These are phyloP conservation scores for Galendromus occidentalis DNA, from an alignment of 1,140 invertebrate genomes.

Conservation along the genomic window DNA sequence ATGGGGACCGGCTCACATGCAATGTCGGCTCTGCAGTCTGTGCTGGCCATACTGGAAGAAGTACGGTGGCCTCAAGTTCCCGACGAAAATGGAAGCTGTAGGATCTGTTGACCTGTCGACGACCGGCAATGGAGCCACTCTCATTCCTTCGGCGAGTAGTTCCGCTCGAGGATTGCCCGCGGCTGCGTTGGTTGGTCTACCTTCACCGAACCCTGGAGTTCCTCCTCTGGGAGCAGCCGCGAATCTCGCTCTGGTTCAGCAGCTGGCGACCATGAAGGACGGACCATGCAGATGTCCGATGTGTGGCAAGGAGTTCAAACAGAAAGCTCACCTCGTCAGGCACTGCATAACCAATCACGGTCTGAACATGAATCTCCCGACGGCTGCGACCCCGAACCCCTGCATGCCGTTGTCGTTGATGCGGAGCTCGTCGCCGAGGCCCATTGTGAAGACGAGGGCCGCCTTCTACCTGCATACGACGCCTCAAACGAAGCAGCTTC, in stretches of 20 bases:
- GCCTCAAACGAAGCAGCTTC: conserved; percentile 60
- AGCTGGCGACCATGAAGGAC: conserved; percentile 5
- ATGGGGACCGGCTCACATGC: conserved; percentile 72
- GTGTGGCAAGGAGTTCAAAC: conserved; percentile 50
- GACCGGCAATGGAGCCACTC: background rate
- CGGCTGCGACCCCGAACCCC: background rate
- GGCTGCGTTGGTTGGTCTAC: background rate
- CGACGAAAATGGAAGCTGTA: conserved; percentile 22
- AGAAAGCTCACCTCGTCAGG: conserved; percentile 70
- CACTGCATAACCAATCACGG: conserved; percentile 82
- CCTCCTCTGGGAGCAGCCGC: conserved; percentile 9
- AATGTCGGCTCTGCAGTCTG: conserved; percentile 68
- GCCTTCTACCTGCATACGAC: conserved; percentile 80
- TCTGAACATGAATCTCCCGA: conserved; percentile 25
- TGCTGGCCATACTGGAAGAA: conserved; percentile 99
- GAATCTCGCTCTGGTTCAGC: conserved; percentile 9
- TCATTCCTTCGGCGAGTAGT: background rate
- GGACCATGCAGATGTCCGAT: conserved; percentile 18
- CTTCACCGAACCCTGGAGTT: background rate
- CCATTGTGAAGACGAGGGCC: conserved; percentile 87
- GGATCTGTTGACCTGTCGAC: background rate
- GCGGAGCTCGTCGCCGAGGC: conserved; percentile 42
- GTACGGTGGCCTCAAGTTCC: conserved; percentile 73
- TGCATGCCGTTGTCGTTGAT: background rate
- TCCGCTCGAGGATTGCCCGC: background rate